A percentile compares a stretch with the other conserved stretches of the same genome.
Conservation (phyloP, 2,888 invertebrate species). For the Hypselothyrea guttata region DNA sequence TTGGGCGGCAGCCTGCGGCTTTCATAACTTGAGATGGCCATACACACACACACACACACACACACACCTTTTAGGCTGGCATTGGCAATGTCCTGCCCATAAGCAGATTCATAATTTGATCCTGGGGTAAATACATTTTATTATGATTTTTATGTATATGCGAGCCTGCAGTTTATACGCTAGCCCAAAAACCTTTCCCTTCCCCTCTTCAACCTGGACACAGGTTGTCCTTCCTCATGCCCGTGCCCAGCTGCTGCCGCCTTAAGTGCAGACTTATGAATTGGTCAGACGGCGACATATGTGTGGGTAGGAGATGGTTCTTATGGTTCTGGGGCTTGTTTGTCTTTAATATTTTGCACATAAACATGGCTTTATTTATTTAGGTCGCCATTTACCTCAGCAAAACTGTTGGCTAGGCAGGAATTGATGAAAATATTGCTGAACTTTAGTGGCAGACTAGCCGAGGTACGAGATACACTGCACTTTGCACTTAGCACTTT, state of each 20-base stretch:
- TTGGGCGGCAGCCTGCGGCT: slow-evolving; percentile 64
- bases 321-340: slow-evolving; percentile 53
- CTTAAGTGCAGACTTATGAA: slow-evolving; percentile 78
- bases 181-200: slow-evolving; percentile 29
- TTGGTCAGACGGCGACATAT: slow-evolving; percentile 70
- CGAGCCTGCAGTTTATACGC: slow-evolving; percentile 70
- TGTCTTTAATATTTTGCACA: slow-evolving; percentile 80
- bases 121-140: slow-evolving; percentile 80
- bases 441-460: slow-evolving; percentile 43
- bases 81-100: slow-evolving; percentile 49
- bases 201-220: slow-evolving; percentile 53
- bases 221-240: slow-evolving; percentile 57
- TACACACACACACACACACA: slow-evolving; percentile 36
- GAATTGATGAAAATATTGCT: slow-evolving; percentile 66
- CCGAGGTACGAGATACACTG: background rate
- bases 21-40: slow-evolving; percentile 63
- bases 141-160: slow-evolving; percentile 77
- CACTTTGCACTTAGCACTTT: slow-evolving; percentile 66
- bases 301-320: slow-evolving; percentile 8
- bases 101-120: slow-evolving; percentile 81
- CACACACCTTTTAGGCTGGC: slow-evolving; percentile 64
- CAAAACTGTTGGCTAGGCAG: slow-evolving; percentile 50
- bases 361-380: slow-evolving; percentile 82
- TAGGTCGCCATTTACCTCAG: slow-evolving; percentile 63
- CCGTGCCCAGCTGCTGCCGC: slow-evolving; percentile 32